Percentiles rank a stretch among this genome's conserved stretches.
Evolutionary conservation across 35 echinoderm and acorn worm genomes (phyloP).

Genomic region (Apostichopus parvimensis): DNA sequence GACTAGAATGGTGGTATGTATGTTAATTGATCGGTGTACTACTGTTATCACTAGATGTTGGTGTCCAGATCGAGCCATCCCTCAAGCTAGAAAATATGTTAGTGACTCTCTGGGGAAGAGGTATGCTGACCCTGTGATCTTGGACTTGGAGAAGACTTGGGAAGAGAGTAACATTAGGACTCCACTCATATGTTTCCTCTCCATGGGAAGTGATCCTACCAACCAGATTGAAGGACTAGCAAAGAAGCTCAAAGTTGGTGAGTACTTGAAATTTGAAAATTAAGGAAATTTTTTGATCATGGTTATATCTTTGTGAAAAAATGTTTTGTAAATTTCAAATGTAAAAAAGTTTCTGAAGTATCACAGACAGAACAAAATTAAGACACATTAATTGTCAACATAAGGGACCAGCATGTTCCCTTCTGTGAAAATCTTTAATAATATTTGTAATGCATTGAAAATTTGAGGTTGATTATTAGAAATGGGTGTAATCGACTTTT

Average conservation of each 20-base stretch:
- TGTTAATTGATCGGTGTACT: background rate
- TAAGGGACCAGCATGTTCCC: no score
- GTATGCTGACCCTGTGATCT: slow-evolving; percentile 96
- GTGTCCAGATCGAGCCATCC: slow-evolving; percentile 95
- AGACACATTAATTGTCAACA: no score
- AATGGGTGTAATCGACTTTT: no score
- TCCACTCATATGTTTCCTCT: slow-evolving; percentile 98
- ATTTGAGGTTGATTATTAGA: no score
- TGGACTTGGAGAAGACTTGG: slow-evolving; percentile 97
- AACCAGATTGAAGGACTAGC: slow-evolving; percentile 95
- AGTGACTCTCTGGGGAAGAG: slow-evolving; percentile 79
- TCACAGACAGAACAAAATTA: no score
- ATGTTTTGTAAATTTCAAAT: no score
- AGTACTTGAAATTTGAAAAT: slow-evolving; percentile 5
- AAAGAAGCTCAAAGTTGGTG: slow-evolving; percentile 97
- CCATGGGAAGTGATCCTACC: slow-evolving; percentile 98
- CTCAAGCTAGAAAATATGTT: slow-evolving; percentile 96
- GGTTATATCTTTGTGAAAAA: no score
- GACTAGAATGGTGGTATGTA: no score
- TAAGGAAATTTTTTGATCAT: no score
- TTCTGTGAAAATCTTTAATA: no score
- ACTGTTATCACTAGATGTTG: slow-evolving; percentile 67
- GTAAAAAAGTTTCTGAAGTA: no score
- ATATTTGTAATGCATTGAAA: no score
- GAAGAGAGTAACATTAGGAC: slow-evolving; percentile 90